Conservation (phyloP, 1,140 invertebrate genomes). For the Venustaconcha ellipsiformis region DNA sequence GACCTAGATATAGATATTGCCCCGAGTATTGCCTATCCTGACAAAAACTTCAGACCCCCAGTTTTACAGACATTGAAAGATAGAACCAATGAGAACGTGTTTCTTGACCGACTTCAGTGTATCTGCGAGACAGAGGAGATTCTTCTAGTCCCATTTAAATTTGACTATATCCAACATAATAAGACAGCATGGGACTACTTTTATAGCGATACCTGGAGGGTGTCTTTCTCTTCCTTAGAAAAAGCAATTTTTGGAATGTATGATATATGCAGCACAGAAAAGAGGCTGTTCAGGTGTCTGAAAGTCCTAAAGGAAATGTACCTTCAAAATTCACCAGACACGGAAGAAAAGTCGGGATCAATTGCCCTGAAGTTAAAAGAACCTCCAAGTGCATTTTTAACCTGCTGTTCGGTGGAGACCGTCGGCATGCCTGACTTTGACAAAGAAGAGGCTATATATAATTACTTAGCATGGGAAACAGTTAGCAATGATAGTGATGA, state of each 20-base stretch:
- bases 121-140: conserved; percentile 1
- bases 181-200: conserved; percentile 2
- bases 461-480: too few species aligned
- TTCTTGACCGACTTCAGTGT: background rate
- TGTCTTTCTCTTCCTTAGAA: conserved; percentile 16
- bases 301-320: conserved; percentile 21
- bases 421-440: background rate
- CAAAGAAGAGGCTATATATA: too few species aligned
- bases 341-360: conserved; percentile 5
- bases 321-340: conserved; percentile 6
- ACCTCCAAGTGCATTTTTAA: conserved; percentile 13
- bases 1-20: conserved; percentile 20
- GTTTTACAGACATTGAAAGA: conserved; percentile 5
- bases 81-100: background rate
- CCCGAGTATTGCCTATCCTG: conserved; percentile 21
- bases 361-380: conserved; percentile 8
- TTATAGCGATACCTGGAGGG: conserved; percentile 15
- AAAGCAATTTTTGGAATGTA: conserved; percentile 14
- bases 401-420: conserved; percentile 6
- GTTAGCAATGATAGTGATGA: too few species aligned
- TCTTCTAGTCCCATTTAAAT: conserved; percentile 14
- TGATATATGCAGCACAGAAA: background rate
- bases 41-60: background rate
- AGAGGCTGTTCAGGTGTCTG: conserved; percentile 11
- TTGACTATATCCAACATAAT: conserved; percentile 4